Conservation (phyloP, 2,888 invertebrate species). For the Leucozona laternaria region DNA sequence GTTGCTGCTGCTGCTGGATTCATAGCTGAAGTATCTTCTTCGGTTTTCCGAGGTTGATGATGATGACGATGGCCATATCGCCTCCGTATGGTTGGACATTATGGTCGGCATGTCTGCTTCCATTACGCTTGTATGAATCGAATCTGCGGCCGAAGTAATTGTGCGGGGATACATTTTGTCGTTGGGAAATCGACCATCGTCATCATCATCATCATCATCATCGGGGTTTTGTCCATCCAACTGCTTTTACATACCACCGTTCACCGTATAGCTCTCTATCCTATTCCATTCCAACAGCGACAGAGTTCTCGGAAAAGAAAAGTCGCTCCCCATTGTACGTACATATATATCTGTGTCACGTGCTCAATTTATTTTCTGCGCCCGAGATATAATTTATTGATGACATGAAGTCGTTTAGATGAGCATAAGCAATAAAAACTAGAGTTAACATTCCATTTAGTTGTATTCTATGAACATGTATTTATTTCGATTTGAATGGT, state of each 20-base stretch:
- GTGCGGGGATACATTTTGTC: constrained; percentile 60
- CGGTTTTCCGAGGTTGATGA: background rate
- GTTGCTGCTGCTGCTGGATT: constrained; percentile 3
- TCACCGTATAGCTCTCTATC: background rate
- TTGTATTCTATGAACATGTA: constrained; percentile 20
- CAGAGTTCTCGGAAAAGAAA: constrained; percentile 63
- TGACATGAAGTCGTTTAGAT: constrained; percentile 62
- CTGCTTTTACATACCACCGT: background rate
- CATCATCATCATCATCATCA: constrained; percentile 57
- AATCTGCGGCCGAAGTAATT: constrained; percentile 45
- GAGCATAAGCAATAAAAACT: constrained; percentile 53
- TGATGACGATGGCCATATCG: constrained; percentile 22
- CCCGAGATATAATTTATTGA: constrained; percentile 59
- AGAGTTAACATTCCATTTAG: constrained; percentile 52
- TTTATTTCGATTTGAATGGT: constrained; percentile 48
- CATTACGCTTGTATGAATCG: constrained; percentile 32
- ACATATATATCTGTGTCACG: constrained; percentile 58
- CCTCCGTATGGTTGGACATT: constrained; percentile 11
- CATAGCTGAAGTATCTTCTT: constrained; percentile 3
- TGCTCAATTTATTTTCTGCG: constrained; percentile 62
- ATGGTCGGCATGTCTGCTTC: constrained; percentile 22
- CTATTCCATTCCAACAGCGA: background rate
- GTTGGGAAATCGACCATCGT: constrained; percentile 67
- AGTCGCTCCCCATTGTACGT: constrained; percentile 33
- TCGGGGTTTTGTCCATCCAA: constrained; percentile 9